Conservation (phyloP, 2,797 vertebrate genomes). For the Chromobotia macracanthus region DNA sequence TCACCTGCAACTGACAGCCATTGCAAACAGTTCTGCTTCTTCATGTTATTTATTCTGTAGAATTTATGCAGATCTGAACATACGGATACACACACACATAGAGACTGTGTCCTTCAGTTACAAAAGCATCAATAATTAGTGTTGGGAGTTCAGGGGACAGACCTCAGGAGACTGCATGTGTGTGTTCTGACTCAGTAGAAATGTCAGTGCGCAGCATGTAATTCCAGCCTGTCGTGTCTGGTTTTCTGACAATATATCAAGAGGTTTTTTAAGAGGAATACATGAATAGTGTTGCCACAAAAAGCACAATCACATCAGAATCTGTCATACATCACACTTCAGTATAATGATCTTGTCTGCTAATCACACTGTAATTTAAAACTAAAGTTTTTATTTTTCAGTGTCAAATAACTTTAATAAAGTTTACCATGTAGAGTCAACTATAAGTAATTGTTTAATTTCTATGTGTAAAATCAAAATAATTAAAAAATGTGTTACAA, state of each 20-base stretch:
- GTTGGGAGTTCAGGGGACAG: conserved; percentile 47
- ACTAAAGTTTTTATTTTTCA: too few relatives aligned
- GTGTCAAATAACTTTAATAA: too few relatives aligned
- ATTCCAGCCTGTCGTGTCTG: conserved; percentile 74
- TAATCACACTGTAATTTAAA: too few relatives aligned
- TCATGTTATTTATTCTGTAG: background rate
- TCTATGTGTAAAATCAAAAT: too few relatives aligned
- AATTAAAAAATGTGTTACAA: too few relatives aligned
- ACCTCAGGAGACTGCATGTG: conserved; percentile 9
- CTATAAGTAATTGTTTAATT: too few relatives aligned
- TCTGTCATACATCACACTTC: too few relatives aligned
- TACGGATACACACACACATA: conserved; percentile 34
- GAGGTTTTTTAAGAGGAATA: conserved; percentile 10
- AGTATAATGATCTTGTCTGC: too few relatives aligned
- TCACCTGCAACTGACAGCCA: conserved; percentile 14
- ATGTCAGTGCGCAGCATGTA: conserved; percentile 66
- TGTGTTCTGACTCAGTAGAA: conserved; percentile 49
- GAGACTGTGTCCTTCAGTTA: conserved; percentile 68
- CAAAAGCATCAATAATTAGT: conserved; percentile 73
- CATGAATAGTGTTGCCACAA: background rate
- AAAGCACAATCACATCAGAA: background rate
- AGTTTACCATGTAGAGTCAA: background rate
- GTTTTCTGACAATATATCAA: conserved; percentile 65
- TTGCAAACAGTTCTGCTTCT: conserved; percentile 25
- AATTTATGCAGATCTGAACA: conserved; percentile 7